Base-by-base conservation (phyloP, 2,888 invertebrate species). In the Epistrophe eligans region DNA sequence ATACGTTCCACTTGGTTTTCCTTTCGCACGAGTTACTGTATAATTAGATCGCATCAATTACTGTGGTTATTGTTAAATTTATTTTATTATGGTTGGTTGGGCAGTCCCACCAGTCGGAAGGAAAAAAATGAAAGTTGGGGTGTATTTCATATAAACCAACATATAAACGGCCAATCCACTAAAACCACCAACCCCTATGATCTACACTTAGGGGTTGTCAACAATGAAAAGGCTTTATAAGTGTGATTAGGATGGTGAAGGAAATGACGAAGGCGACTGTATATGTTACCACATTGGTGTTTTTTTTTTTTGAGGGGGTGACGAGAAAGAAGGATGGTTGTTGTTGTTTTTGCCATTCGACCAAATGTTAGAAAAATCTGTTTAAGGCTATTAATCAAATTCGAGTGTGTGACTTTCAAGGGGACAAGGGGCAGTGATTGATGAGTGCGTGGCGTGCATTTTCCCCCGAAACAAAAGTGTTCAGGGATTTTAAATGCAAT, bases 11-110 rank as follows among this genome's bases (percentile, higher is more conserved):
- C 35, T 52, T 10, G 35, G 50, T 19, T 72, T 72, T 43, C 5
- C 40, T 70, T 55, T 52, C 19, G 57, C 64, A 50, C 43, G 50
- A 50, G 50, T 58, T 73, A 19, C 48, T 67, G 67, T 77, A 72
- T 84, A 84, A 84, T 84, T 71, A 84, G 66, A 84, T 76, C 55
- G 73, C 67, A 84, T 52, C 72, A 79, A 72, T 84, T 76, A 35
- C 45, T 57, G 74, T 38, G 70, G 79, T 76, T 71, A 79, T 79
- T 67, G 82, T 77, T 83, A 67, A 73, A 77, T 72, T 73, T 73
- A 77, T 77, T 77, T 60, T 40, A 66, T 67, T 66, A 45, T 55
- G 77, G 72, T 55, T 72, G 76, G 50, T 66, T 72, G 79, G 64
- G 17, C 80, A 55, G n/a, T 32, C 15, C 55, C 24, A 32, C 45